Conservation (phyloP, 2,113 vertebrate species). For the Labeo rohita region DNA sequence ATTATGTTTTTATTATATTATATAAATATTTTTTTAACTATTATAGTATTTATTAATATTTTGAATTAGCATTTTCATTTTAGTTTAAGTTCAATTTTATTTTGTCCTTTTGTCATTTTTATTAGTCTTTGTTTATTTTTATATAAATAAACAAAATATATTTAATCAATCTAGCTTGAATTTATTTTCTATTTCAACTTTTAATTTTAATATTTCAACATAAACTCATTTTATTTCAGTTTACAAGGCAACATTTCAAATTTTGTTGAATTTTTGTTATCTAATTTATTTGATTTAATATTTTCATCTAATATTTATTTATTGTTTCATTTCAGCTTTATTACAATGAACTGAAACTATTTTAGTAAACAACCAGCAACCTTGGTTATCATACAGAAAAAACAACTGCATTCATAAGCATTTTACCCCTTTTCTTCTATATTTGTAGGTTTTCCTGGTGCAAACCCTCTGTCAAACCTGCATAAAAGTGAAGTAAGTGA, state of each 20-base stretch:
- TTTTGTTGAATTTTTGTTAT: neutral
- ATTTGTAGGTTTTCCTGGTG: constrained; percentile 55
- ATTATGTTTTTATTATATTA: too few species aligned
- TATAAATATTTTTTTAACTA: neutral
- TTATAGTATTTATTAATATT: neutral
- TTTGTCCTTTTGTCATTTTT: neutral
- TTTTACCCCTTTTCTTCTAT: neutral
- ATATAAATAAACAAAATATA: too few species aligned
- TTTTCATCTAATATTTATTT: neutral
- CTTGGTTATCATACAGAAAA: too few species aligned
- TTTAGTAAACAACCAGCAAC: neutral
- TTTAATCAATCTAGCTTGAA: neutral
- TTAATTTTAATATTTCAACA: neutral
- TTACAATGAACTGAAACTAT: neutral
- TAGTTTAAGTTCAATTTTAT: neutral
- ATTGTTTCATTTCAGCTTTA: neutral
- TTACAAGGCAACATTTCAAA: neutral
- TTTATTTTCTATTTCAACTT: neutral
- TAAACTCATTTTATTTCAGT: neutral
- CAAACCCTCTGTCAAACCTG: constrained; percentile 66
- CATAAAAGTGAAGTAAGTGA: constrained; percentile 76
- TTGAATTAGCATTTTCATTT: neutral
- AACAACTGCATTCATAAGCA: neutral
- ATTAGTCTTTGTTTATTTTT: neutral
- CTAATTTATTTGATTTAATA: too few species aligned